Percentiles rank a stretch among this genome's conserved stretches.
Conservation (phyloP, 2,113 vertebrate genomes). For the Eubucco bourcierii region DNA sequence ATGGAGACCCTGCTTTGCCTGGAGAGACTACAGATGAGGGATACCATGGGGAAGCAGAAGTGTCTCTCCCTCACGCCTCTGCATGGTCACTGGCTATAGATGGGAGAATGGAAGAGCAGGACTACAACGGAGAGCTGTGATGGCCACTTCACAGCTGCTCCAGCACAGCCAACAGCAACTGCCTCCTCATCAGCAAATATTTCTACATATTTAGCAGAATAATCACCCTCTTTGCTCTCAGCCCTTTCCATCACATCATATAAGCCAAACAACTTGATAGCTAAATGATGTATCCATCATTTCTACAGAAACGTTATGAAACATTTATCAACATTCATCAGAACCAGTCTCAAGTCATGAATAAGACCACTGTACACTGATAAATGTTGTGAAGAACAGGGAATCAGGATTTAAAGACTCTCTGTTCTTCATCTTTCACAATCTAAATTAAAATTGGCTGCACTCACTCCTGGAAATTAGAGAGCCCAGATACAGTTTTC, state of each 20-base stretch:
- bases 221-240: background rate
- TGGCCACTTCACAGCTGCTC: background rate
- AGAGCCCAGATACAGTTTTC: background rate
- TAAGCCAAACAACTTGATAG: background rate
- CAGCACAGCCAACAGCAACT: background rate
- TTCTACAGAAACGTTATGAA: background rate
- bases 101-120: background rate
- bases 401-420: background rate
- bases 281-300: background rate
- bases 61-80: background rate
- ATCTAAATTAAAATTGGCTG: background rate
- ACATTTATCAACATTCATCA: conserved; percentile 19
- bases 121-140: background rate
- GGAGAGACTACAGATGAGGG: background rate
- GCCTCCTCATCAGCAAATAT: background rate
- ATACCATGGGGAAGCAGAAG: background rate
- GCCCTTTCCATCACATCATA: background rate
- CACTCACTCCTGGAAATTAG: conserved; percentile 13
- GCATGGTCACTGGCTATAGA: background rate
- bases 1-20: background rate
- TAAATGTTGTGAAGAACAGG: background rate
- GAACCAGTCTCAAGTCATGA: background rate
- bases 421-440: background rate
- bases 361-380: background rate
- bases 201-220: background rate